phyloP scores from a whole-genome alignment of 2,888 invertebrate genomes.

The Lottia gigantea region DNA sequence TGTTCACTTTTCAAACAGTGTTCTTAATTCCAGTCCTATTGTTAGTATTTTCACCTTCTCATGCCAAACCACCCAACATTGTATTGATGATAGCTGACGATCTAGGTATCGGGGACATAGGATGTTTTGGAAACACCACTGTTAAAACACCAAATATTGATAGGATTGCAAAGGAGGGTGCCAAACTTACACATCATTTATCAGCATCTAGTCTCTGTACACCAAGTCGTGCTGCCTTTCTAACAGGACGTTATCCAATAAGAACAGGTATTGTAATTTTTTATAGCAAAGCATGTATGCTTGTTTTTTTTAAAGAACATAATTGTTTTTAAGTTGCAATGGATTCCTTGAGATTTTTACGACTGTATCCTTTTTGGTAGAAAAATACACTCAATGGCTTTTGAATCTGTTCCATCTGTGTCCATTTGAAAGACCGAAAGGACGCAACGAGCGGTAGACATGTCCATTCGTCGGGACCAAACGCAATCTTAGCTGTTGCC shows the following conservation, averaged over 20 bases:
- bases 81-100: slow-evolving; percentile 72
- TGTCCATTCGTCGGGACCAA: no score
- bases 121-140: slow-evolving; percentile 69
- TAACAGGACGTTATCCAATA: slow-evolving; percentile 67
- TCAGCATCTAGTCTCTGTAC: slow-evolving; percentile 70
- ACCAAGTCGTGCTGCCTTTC: slow-evolving; percentile 71
- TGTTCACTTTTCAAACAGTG: no score
- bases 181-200: slow-evolving; percentile 70
- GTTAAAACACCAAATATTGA: slow-evolving; percentile 70
- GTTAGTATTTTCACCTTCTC: background rate
- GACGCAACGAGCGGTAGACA: no score
- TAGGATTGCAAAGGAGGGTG: slow-evolving; percentile 67
- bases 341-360: no score
- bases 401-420: no score
- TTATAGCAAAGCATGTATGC: no score
- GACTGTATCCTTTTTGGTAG: no score
- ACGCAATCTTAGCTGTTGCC: no score
- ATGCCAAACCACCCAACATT: slow-evolving; percentile 66
- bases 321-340: no score
- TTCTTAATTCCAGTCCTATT: background rate
- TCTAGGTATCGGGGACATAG: slow-evolving; percentile 70
- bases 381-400: no score
- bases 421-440: no score
- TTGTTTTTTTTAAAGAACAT: no score
- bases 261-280: slow-evolving; percentile 38